These are phyloP conservation scores for Chrysina gloriosa DNA, from an alignment of 2,888 invertebrate species.

Conservation along the genomic window DNA sequence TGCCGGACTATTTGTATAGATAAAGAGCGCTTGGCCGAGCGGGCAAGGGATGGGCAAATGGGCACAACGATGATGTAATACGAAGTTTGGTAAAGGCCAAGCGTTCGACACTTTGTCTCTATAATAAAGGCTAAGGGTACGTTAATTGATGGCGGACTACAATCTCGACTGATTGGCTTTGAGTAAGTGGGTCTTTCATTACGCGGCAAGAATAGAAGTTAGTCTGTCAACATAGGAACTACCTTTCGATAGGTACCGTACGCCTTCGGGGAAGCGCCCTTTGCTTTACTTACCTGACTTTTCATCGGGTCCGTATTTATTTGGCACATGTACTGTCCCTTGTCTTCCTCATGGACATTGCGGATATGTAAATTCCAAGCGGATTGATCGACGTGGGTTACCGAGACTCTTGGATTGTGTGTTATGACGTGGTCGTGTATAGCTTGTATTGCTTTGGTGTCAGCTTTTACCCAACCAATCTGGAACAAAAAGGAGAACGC, in stretches of 20 bases:
- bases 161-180: slow-evolving; percentile 46
- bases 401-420: slow-evolving; percentile 87
- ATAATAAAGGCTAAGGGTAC: slow-evolving; percentile 39
- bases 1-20: slow-evolving; percentile 5
- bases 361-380: slow-evolving; percentile 93
- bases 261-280: not conserved
- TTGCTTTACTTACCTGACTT: slow-evolving; percentile 76
- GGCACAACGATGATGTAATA: slow-evolving; percentile 39
- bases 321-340: slow-evolving; percentile 94
- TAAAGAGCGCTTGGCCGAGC: not conserved
- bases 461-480: slow-evolving; percentile 95
- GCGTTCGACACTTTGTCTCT: slow-evolving; percentile 35
- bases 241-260: slow-evolving; percentile 18
- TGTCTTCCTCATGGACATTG: slow-evolving; percentile 87
- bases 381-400: slow-evolving; percentile 85
- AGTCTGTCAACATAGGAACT: slow-evolving; percentile 13
- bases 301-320: slow-evolving; percentile 96
- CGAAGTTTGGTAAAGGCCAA: slow-evolving; percentile 35
- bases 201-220: slow-evolving; percentile 28
- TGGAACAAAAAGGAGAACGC: slow-evolving; percentile 61
- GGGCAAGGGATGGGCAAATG: slow-evolving; percentile 28
- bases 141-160: slow-evolving; percentile 42
- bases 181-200: slow-evolving; percentile 47
- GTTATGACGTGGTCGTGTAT: slow-evolving; percentile 94
- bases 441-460: slow-evolving; percentile 92